phyloP scores from a whole-genome alignment of 2,888 invertebrate species.

The Rhorus exstirpatorius region DNA sequence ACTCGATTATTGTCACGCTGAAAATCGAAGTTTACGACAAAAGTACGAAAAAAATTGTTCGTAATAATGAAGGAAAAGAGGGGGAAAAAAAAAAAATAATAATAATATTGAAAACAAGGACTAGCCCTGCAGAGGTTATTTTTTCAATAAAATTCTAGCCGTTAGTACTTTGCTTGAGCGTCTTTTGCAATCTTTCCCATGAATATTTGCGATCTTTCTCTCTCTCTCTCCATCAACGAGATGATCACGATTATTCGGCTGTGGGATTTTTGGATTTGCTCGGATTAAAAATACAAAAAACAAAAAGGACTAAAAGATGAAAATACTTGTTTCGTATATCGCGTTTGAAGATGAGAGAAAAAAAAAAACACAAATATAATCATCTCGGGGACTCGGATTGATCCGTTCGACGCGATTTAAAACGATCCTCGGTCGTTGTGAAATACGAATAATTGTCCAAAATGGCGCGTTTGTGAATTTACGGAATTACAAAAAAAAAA shows the following conservation, averaged over 20 bases:
- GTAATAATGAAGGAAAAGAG: constrained; percentile 64
- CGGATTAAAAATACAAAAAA: constrained; percentile 75
- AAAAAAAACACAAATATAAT: constrained; percentile 13
- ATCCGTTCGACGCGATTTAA: constrained; percentile 12
- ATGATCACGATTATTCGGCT: constrained; percentile 37
- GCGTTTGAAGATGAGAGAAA: constrained; percentile 17
- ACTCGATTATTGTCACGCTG: constrained; percentile 73
- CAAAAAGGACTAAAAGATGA: constrained; percentile 59
- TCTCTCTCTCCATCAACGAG: neutral
- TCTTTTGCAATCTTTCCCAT: constrained; percentile 71
- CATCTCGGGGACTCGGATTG: constrained; percentile 13
- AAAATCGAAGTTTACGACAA: constrained; percentile 48
- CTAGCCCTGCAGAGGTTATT: constrained; percentile 78
- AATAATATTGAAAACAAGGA: constrained; percentile 72
- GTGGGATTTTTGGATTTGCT: constrained; percentile 76
- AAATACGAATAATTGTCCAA: constrained; percentile 40
- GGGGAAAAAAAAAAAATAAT: constrained; percentile 5
- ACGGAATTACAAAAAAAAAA: constrained; percentile 53
- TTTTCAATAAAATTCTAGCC: constrained; percentile 80
- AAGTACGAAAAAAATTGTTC: constrained; percentile 69
- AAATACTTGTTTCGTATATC: constrained; percentile 62
- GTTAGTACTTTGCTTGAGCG: constrained; percentile 76
- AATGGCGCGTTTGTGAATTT: constrained; percentile 56
- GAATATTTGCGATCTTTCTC: constrained; percentile 10
- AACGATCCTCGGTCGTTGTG: constrained; percentile 1